These are phyloP conservation scores for Lordiphosa clarofinis DNA, from an alignment of 1,140 invertebrate species.

Conservation along the genomic window DNA sequence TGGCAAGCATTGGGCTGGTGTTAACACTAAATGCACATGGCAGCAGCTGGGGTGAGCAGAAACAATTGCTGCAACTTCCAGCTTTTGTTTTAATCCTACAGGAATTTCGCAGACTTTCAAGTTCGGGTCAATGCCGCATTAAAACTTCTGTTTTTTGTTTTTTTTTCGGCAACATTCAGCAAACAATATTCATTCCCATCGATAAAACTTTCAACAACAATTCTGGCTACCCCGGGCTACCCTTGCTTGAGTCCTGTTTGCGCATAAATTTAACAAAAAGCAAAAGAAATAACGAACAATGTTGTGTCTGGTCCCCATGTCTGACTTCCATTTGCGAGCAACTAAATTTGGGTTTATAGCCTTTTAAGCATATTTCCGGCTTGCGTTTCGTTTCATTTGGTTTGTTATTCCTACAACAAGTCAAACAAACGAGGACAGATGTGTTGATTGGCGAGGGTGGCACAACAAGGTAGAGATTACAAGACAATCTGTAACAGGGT, in stretches of 20 bases:
- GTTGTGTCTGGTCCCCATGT: conserved; percentile 27
- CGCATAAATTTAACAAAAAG: conserved; percentile 47
- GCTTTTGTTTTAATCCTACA: conserved; percentile 42
- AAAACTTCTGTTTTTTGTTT: conserved; percentile 18
- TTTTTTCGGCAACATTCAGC: conserved; percentile 45
- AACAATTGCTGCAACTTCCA: conserved; percentile 42
- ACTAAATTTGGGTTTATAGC: conserved; percentile 46
- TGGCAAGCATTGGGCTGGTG: conserved; percentile 52
- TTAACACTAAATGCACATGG: conserved; percentile 64
- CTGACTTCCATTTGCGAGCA: conserved; percentile 31
- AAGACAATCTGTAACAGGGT: neutral
- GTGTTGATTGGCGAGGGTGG: too few species aligned
- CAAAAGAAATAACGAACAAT: conserved; percentile 2
- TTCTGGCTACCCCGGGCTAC: conserved; percentile 43
- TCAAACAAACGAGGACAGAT: conserved; percentile 21
- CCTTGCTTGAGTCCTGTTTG: conserved; percentile 38
- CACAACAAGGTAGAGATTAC: too few species aligned
- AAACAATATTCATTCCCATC: conserved; percentile 33
- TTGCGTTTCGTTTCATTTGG: conserved; percentile 22
- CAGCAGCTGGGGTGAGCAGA: conserved; percentile 16
- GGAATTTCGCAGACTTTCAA: conserved; percentile 20
- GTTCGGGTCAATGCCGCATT: conserved; percentile 40
- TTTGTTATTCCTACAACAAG: conserved; percentile 51
- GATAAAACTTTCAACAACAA: conserved; percentile 47
- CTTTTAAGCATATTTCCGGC: conserved; percentile 71